These are phyloP conservation scores for Tricholaema leucomelas DNA, from an alignment of 2,113 vertebrate species.

Conservation along the genomic window DNA sequence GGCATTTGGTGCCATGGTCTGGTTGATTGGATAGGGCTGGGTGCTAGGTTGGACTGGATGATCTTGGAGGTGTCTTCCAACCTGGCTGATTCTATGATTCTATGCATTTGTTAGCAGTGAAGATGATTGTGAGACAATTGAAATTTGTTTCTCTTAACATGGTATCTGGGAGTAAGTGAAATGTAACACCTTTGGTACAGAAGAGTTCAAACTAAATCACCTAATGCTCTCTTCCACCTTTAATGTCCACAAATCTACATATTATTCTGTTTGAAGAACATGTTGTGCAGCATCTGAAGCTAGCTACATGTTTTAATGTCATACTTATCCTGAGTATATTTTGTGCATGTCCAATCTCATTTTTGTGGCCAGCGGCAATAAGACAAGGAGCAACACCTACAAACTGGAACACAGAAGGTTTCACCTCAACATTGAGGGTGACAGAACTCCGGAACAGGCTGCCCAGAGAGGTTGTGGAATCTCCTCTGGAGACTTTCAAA, in stretches of 20 bases:
- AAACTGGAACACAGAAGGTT: no score
- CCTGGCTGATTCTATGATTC: no score
- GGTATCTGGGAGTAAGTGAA: background rate
- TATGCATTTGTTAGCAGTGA: background rate
- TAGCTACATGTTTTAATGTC: background rate
- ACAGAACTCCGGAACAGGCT: no score
- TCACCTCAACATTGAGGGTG: no score
- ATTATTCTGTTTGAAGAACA: background rate
- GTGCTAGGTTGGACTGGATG: no score
- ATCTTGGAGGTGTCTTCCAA: no score
- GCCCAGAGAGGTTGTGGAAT: no score
- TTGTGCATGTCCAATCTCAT: background rate
- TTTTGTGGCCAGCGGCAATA: no score
- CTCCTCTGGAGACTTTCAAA: no score
- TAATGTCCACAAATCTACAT: background rate
- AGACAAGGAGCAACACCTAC: no score
- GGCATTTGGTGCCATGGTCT: no score
- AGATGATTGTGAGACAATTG: background rate
- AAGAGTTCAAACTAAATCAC: background rate
- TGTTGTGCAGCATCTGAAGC: background rate
- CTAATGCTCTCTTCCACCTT: background rate
- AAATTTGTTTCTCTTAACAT: background rate
- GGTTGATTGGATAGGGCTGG: no score
- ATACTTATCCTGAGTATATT: background rate
- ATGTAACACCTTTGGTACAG: background rate